Conservation (phyloP, 1,140 invertebrate species). For the Heliconius congener region DNA sequence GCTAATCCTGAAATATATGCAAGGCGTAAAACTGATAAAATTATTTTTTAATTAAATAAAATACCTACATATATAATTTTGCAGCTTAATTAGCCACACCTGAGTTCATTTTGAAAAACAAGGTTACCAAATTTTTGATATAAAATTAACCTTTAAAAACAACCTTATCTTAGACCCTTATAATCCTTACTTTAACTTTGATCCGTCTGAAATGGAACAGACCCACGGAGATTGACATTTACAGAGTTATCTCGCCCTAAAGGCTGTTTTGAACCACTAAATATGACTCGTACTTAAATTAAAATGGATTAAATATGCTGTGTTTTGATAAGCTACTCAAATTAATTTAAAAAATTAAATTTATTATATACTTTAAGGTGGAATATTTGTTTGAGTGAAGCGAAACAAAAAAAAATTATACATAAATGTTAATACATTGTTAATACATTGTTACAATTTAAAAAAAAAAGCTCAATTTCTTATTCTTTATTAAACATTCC, state of each 20-base stretch:
- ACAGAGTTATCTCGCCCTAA: constrained; percentile 65
- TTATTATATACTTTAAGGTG: too few relatives aligned
- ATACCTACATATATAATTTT: not conserved
- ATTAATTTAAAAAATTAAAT: not conserved
- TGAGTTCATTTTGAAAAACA: not conserved
- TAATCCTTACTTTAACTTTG: constrained; percentile 75
- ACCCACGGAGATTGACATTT: constrained; percentile 74
- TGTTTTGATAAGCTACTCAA: not conserved
- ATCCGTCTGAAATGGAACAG: constrained; percentile 71
- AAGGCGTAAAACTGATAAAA: too few relatives aligned
- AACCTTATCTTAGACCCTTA: constrained; percentile 77
- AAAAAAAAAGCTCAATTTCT: too few relatives aligned
- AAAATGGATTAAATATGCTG: not conserved
- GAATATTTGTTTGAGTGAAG: too few relatives aligned
- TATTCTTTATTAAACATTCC: too few relatives aligned
- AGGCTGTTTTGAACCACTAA: constrained; percentile 57
- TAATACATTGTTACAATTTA: too few relatives aligned
- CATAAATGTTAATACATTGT: too few relatives aligned
- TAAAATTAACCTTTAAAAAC: constrained; percentile 74
- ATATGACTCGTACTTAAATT: constrained; percentile 19
- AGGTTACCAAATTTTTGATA: constrained; percentile 43
- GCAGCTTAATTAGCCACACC: not conserved
- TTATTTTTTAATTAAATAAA: not conserved
- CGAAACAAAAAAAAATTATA: too few relatives aligned
- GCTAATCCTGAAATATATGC: too few relatives aligned